phyloP scores from a whole-genome alignment of 2,888 invertebrate genomes.

The Tethea ocularis region DNA sequence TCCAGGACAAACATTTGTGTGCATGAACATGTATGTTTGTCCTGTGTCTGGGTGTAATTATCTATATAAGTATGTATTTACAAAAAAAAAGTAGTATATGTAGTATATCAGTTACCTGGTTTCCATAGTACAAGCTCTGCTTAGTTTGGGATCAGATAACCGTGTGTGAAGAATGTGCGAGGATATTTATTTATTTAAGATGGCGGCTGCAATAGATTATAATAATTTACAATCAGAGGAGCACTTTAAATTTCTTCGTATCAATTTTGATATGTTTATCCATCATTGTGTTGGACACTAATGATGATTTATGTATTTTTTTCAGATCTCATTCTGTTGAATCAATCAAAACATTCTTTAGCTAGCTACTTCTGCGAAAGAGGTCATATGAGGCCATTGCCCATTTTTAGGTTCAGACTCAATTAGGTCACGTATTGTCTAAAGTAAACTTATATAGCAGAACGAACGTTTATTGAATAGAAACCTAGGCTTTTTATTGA shows the following conservation, averaged over 20 bases:
- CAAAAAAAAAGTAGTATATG: too few relatives aligned
- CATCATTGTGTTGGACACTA: neutral
- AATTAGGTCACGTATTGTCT: neutral
- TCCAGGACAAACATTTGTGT: too few relatives aligned
- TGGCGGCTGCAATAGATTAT: too few relatives aligned
- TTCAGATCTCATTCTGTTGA: neutral
- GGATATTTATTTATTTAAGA: too few relatives aligned
- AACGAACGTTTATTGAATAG: neutral
- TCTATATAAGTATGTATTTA: too few relatives aligned
- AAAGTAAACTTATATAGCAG: neutral
- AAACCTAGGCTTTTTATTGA: conserved; percentile 1
- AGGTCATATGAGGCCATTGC: neutral
- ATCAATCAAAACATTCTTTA: neutral
- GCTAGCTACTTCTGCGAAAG: neutral
- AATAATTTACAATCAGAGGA: neutral
- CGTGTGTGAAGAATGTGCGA: too few relatives aligned
- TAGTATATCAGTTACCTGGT: too few relatives aligned
- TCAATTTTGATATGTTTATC: neutral
- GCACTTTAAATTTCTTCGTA: too few relatives aligned
- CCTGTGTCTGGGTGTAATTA: too few relatives aligned
- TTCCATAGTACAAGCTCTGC: too few relatives aligned
- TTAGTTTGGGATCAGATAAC: too few relatives aligned
- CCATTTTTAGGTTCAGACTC: neutral
- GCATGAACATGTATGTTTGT: too few relatives aligned
- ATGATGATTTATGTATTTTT: neutral